phyloP scores from a whole-genome alignment of 2,113 vertebrate species.

The Rhynchopsitta pachyrhyncha region DNA sequence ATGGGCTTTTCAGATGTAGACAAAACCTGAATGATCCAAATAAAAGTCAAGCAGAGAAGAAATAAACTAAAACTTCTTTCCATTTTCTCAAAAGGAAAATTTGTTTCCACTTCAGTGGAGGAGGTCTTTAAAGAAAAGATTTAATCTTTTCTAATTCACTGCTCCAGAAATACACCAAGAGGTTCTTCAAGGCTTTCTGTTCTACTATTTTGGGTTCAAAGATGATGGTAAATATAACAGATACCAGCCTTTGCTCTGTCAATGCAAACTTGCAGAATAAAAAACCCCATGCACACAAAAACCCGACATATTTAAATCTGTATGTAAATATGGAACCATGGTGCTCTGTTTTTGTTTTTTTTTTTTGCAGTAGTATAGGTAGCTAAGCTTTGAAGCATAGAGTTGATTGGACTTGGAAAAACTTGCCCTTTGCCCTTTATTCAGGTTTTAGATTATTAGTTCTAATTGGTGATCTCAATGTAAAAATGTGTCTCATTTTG shows the following conservation, averaged over 20 bases:
- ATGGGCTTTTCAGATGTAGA: neutral
- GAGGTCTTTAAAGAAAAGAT: neutral
- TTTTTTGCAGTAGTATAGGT: neutral
- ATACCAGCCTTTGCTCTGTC: neutral
- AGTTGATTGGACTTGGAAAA: neutral
- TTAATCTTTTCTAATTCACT: neutral
- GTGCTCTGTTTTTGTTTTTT: neutral
- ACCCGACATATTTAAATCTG: neutral
- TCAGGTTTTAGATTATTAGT: neutral
- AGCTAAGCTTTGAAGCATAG: neutral
- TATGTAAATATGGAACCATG: neutral
- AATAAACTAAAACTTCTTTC: neutral
- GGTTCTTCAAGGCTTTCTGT: conserved; percentile 15
- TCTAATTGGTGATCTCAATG: neutral
- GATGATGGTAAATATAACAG: neutral
- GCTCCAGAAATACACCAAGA: conserved; percentile 15
- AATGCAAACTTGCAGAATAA: neutral
- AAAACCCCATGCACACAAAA: neutral
- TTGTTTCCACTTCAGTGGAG: conserved; percentile 15
- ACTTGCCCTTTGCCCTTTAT: neutral
- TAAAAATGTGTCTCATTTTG: neutral
- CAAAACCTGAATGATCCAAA: neutral
- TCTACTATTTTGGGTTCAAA: conserved; percentile 32
- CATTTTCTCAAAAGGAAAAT: conserved; percentile 1
- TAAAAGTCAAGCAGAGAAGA: neutral